Base-by-base conservation (phyloP, 2,113 vertebrate species). In the Hirundichthys speculiger region DNA sequence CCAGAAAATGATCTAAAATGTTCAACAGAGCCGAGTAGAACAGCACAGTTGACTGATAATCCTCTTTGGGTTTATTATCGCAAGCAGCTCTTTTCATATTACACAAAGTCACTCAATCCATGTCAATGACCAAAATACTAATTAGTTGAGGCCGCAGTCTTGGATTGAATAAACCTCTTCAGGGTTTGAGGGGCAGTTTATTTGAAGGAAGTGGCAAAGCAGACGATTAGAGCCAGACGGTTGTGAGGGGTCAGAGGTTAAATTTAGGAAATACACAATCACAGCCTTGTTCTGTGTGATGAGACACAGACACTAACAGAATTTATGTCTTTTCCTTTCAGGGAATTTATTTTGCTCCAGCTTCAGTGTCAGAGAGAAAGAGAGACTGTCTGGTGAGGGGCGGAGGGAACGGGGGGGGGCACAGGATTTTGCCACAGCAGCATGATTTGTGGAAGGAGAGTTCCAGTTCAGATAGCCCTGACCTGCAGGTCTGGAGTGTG, bases 211-310 rank as follows among this genome's bases (percentile, higher is more conserved):
- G 62, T 50, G 62, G 66, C 13, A 21, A 21, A 41, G 62, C 56
- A 54, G 59, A 76, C 45, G 73, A 69, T 75, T 79, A 30, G 65
- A 85, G 79, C 86, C 86, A 59, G 65, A 85, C 79, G 69, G 67
- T 73, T 75, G 47, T 41, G 42, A 68, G 21, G 46, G 82, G 68
- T 79, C 77, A 89, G 39, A 77, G 85, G 86, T 83, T 79, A 91
- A 72, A 79, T 78, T 80, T 79, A 84, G 83, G 79, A 89, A 84
- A 86, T 80, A 68, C 65, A 87, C 80, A 87, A 83, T 84, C 64
- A 71, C 56, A 45, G 69, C 62, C 72, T 81, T 89, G 72, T 87
- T 86, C 67, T 52, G 71, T 34, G 66, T 83, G 82, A 85, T 39
- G 39, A 77, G 69, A 65, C 66, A 52, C 16, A 2, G 63, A 84